Conservation (phyloP, 2,797 vertebrate species). For the Melanotaenia maccullochi region DNA sequence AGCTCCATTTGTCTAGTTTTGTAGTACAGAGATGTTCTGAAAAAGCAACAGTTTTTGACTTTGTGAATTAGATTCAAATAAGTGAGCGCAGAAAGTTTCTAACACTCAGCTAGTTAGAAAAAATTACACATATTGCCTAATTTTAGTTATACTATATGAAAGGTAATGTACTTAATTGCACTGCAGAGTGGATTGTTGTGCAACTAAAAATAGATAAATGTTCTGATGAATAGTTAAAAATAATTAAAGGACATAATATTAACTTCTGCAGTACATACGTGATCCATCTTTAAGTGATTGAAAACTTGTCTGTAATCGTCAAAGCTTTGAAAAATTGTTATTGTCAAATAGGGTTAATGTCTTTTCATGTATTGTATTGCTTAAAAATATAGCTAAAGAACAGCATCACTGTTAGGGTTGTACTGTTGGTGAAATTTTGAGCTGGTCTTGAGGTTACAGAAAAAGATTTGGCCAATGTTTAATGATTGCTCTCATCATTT, state of each 20-base stretch:
- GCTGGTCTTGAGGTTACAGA: too few species aligned
- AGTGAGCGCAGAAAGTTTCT: not conserved
- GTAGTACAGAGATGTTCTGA: not conserved
- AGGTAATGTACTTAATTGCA: not conserved
- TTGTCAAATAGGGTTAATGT: not conserved
- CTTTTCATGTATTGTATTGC: not conserved
- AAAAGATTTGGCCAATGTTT: too few species aligned
- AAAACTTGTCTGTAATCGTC: not conserved
- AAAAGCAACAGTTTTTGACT: not conserved
- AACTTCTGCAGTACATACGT: not conserved
- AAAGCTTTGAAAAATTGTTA: not conserved
- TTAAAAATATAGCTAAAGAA: constrained; percentile 4
- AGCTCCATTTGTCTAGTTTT: too few species aligned
- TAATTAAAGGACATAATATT: not conserved
- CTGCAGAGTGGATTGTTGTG: not conserved
- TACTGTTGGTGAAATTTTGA: too few species aligned
- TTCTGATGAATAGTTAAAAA: too few species aligned
- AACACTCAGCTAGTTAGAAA: not conserved
- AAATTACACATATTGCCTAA: not conserved
- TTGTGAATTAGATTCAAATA: not conserved
- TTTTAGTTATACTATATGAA: not conserved
- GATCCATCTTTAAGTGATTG: not conserved
- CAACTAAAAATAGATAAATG: not conserved
- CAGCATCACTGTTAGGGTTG: not conserved
- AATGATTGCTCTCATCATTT: too few species aligned